Evolutionary conservation across 2,113 vertebrate species (phyloP).

Genomic region (Thunnus thynnus): DNA sequence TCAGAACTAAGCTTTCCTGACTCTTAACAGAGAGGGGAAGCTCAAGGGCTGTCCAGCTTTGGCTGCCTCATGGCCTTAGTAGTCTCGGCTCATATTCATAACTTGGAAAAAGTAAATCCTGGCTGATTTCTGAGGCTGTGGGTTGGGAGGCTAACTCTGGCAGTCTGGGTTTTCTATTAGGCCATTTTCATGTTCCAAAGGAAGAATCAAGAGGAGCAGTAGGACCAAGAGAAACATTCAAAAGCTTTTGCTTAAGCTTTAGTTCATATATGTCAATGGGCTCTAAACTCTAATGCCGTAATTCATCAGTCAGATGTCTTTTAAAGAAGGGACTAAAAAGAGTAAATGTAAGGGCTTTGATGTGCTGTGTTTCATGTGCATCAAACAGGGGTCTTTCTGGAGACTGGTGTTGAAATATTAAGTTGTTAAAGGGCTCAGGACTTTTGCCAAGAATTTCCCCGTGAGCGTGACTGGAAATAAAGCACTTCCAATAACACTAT

Average conservation of each 20-base stretch:
- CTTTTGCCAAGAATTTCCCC: constrained; percentile 5
- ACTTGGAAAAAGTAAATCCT: constrained; percentile 69
- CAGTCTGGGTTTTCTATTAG: constrained; percentile 78
- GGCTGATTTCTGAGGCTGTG: constrained; percentile 65
- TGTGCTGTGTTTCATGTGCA: constrained; percentile 36
- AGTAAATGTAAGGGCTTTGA: constrained; percentile 26
- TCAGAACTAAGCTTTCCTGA: constrained; percentile 13
- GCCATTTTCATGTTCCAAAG: constrained; percentile 52
- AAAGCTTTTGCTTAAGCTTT: constrained; percentile 39
- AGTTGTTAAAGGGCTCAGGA: constrained; percentile 28
- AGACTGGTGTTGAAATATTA: constrained; percentile 6
- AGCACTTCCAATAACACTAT: neutral
- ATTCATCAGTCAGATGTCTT: constrained; percentile 52
- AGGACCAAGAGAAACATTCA: constrained; percentile 65
- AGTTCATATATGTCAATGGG: constrained; percentile 46
- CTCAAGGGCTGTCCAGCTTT: constrained; percentile 43
- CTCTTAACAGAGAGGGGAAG: constrained; percentile 29
- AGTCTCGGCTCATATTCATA: constrained; percentile 52
- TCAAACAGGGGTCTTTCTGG: constrained; percentile 24
- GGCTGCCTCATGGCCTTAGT: constrained; percentile 63
- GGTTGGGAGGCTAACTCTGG: constrained; percentile 62
- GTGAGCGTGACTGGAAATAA: constrained; percentile 21
- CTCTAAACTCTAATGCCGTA: constrained; percentile 38
- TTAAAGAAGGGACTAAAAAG: constrained; percentile 27
- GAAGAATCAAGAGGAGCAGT: constrained; percentile 50